Base-by-base conservation (phyloP, 1,140 invertebrate genomes). In the Batillaria attramentaria region DNA sequence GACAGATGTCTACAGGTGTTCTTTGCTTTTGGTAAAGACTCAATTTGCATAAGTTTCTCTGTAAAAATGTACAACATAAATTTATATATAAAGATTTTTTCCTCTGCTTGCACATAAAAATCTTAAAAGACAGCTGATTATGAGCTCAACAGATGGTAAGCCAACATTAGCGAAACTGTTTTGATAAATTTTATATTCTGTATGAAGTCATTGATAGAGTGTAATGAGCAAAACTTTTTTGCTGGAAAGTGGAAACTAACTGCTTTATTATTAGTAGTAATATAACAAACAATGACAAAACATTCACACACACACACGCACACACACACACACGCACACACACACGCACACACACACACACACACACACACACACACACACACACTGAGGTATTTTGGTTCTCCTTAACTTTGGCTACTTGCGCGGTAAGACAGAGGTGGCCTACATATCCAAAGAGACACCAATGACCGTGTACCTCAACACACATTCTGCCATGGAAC, bases 391-490 rank as follows among this genome's bases (percentile, higher is more conserved):
- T 73, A 24, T 73, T 66, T 24, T 13, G 54, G n/a, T 50, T 18
- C 78, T 66, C 70, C 68, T 39, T 78, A 66, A 46, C 46, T 31
- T 8, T 60, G 60, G 8, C 66, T 65, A 92, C 85, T 41, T 92
- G 79, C 83, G 75, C 35, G 97, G 97, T 1, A 95, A 95, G 89
- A 96, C 96, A 31, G 97, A 98, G 92, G 96, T 97, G 2, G 96
- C 95, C 84, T 99, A 99, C 90, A 94, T 98, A 0, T 95, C 97
- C 0, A 98, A 97, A 91, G 97, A 99, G 90, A 99, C 97, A 0
- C 97, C 97, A 6, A 99, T 99, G 97, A 93, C 95, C 10, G 93
- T 97, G 77, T 99, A 99, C 90, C 92, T 98, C 0, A 99, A 99
- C 91, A 95, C 96, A 54, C 98, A 99, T 91, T 96, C 95, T 10